Evolutionary conservation across 2,888 invertebrate genomes (phyloP).

Genomic region (Muscina levida): DNA sequence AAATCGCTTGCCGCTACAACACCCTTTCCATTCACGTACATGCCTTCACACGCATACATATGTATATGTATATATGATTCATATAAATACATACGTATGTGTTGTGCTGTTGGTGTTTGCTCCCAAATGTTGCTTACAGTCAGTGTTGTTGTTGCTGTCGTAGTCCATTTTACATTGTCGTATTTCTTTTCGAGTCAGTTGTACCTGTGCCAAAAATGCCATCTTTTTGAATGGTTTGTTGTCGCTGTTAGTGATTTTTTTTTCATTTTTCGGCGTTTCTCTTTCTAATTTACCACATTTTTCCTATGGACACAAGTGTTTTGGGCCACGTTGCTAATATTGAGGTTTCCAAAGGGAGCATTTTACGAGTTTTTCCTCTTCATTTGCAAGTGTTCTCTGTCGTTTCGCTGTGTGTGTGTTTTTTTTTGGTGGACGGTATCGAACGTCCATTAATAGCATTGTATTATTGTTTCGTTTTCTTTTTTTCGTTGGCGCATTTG

Average conservation of each 20-base stretch:
- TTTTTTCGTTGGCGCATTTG: not conserved
- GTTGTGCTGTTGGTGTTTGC: not conserved
- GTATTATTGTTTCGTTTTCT: not conserved
- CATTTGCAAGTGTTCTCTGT: constrained; percentile 2
- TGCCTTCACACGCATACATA: no score
- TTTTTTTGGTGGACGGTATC: no score
- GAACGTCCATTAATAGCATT: not conserved
- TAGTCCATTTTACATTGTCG: constrained; percentile 31
- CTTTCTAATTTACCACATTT: constrained; percentile 36
- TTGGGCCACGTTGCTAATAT: constrained; percentile 24
- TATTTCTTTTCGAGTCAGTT: constrained; percentile 31
- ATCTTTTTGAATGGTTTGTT: constrained; percentile 44
- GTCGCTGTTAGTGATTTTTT: constrained; percentile 5
- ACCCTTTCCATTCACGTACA: no score
- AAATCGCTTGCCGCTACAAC: no score
- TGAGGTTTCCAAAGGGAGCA: constrained; percentile 31
- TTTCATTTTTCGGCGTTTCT: not conserved
- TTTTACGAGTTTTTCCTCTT: constrained; percentile 10
- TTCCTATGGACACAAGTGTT: constrained; percentile 36
- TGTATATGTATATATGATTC: no score
- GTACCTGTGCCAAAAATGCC: constrained; percentile 54
- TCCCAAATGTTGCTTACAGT: constrained; percentile 6
- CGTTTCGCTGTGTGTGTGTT: no score
- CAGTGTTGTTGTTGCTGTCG: no score
- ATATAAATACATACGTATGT: no score